Evolutionary conservation across 2,113 vertebrate genomes (phyloP), one percentile per base, ranked within the genome.

Genomic region (Tenebrosternarchus preto): DNA sequence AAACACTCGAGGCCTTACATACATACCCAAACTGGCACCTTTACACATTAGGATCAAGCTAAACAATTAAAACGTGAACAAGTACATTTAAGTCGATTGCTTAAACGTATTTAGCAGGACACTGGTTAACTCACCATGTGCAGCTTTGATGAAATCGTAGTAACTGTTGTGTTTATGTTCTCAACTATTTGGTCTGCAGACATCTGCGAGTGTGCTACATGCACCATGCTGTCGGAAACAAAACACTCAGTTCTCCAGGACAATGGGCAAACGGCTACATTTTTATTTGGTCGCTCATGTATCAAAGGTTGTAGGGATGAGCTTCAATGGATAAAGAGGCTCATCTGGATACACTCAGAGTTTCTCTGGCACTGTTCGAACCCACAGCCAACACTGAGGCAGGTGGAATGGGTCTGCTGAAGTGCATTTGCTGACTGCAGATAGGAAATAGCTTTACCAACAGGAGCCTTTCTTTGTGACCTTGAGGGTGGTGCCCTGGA

Each of bases 381-480:
- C 87, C 88, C 89, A 0, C 20, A 36, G 77, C 87, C 82, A 87
- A 81, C 86, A 88, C 82, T 77, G 64, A 56, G 22, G 70, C 36
- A 75, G 82, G 64, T 81, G 5, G 69, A 85, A 46, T 36, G 84
- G 88, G 88, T 88, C 88, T 89, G 81, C 88, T 84, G 79, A 22
- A 74, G 89, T 90, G 90, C 91, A 4, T 6, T 12, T 27, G 33
- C 20, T 33, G 12, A 39, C 60, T 31, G 68, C 0, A 70, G 22
- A 72, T 20, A 71, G 11, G 27, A 71, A 55, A 17, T 6, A 25
- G 70, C 87, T 94, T 92, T 90, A 97, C 96, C 95, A 95, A 90
- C 95, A 96, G 82, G 91, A 90, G 20, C 96, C 96, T 83, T 92
- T 97, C 87, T 93, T 96, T 83, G 77, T 93, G 46, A 97, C 60